phyloP scores from a whole-genome alignment of 2,113 vertebrate genomes.

The Hipposideros armiger region DNA sequence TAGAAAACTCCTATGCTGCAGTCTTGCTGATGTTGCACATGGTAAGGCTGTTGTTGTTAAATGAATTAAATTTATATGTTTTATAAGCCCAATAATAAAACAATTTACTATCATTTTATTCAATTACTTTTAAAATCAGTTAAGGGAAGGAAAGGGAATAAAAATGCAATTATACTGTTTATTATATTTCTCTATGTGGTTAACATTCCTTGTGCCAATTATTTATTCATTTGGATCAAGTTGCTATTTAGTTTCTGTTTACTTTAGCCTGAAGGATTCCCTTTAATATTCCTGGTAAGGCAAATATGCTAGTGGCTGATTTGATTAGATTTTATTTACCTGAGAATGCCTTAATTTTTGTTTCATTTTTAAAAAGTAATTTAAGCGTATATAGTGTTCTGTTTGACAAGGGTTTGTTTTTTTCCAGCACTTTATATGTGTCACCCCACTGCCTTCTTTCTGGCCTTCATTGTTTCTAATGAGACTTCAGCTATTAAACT shows the following conservation, averaged over 20 bases:
- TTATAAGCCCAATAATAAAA: neutral
- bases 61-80: neutral
- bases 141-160: neutral
- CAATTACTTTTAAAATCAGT: neutral
- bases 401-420: neutral
- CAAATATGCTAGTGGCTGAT: neutral
- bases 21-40: neutral
- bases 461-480: neutral
- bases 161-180: neutral
- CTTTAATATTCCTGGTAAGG: neutral
- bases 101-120: neutral
- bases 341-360: neutral
- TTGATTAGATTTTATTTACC: neutral
- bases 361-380: neutral
- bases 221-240: neutral
- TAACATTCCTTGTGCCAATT: conserved; percentile 1
- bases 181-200: neutral
- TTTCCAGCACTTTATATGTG: neutral
- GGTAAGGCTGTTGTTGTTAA: neutral
- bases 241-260: neutral
- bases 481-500: neutral
- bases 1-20: too few species aligned
- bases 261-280: neutral
- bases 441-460: neutral
- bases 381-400: neutral